These are phyloP conservation scores for Drosophila anceps DNA, from an alignment of 2,888 invertebrate species.

Conservation along the genomic window DNA sequence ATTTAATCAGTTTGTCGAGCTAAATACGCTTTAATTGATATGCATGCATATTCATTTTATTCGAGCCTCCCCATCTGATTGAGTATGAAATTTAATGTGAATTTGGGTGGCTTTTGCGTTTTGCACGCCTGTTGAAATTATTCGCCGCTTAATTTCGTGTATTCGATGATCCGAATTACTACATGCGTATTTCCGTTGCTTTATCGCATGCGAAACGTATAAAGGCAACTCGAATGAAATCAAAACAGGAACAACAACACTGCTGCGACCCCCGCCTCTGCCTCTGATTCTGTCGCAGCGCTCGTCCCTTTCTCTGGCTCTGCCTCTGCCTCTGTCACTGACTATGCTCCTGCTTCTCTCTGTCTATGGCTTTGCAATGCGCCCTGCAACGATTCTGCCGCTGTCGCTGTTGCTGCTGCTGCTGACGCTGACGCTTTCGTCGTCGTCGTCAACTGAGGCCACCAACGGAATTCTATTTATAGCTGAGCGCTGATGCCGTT, in stretches of 20 bases:
- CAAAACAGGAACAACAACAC: slow-evolving; percentile 20
- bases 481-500: slow-evolving; percentile 20
- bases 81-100: slow-evolving; percentile 14
- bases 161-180: slow-evolving; percentile 7
- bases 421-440: background rate
- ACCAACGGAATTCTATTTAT: slow-evolving; percentile 40
- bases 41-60: background rate
- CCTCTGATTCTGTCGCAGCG: background rate
- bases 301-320: background rate
- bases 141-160: slow-evolving; percentile 5
- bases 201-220: slow-evolving; percentile 2
- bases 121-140: slow-evolving; percentile 30
- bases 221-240: slow-evolving; percentile 7
- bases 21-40: too few relatives aligned
- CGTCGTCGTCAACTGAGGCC: slow-evolving; percentile 13
- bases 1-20: too few relatives aligned
- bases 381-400: slow-evolving; percentile 2
- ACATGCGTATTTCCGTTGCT: slow-evolving; percentile 15
- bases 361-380: slow-evolving; percentile 10
- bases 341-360: background rate
- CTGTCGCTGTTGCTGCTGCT: background rate
- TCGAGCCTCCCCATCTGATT: background rate
- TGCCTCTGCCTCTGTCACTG: slow-evolving; percentile 3
- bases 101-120: background rate
- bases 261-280: background rate